Percentiles rank a stretch among this genome's conserved stretches.
Evolutionary conservation across 2,888 invertebrate species (phyloP).

Genomic region (Eupeodes latifasciatus): DNA sequence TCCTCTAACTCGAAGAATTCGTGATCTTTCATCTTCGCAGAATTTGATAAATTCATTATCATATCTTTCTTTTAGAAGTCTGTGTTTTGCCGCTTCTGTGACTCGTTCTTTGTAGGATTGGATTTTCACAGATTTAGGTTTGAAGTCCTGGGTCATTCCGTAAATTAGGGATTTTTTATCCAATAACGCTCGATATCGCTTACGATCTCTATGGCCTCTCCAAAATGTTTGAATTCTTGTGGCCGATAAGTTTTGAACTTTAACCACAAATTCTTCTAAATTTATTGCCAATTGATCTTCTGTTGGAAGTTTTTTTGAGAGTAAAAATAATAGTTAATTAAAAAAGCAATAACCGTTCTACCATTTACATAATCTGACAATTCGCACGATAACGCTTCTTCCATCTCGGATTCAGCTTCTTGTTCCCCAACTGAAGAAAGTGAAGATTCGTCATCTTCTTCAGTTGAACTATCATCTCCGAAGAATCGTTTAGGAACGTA

Average conservation of each 20-base stretch:
- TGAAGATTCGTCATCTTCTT: background rate
- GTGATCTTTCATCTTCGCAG: constrained; percentile 84
- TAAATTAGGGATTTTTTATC: constrained; percentile 80
- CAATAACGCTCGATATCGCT: constrained; percentile 56
- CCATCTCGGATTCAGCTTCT: background rate
- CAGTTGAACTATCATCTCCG: constrained; percentile 28
- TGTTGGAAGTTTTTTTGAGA: background rate
- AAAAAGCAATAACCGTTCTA: background rate
- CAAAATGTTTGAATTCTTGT: constrained; percentile 79
- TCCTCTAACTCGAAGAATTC: constrained; percentile 84
- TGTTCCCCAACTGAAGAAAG: background rate
- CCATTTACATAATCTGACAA: constrained; percentile 3
- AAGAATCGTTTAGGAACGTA: constrained; percentile 29
- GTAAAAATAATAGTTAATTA: background rate
- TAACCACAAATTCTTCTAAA: background rate
- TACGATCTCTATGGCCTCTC: constrained; percentile 78
- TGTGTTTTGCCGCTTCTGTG: constrained; percentile 75
- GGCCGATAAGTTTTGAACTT: constrained; percentile 75
- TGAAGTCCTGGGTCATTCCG: constrained; percentile 82
- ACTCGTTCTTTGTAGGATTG: constrained; percentile 77
- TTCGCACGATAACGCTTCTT: constrained; percentile 21
- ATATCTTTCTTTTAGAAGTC: constrained; percentile 76
- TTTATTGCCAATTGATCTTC: background rate
- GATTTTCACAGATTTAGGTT: constrained; percentile 81
- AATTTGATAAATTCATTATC: constrained; percentile 82